Percentiles rank a stretch among this genome's conserved stretches.
These are phyloP conservation scores for Drosophila grimshawi DNA, from an alignment of 1,140 invertebrate genomes.

Conservation along the genomic window DNA sequence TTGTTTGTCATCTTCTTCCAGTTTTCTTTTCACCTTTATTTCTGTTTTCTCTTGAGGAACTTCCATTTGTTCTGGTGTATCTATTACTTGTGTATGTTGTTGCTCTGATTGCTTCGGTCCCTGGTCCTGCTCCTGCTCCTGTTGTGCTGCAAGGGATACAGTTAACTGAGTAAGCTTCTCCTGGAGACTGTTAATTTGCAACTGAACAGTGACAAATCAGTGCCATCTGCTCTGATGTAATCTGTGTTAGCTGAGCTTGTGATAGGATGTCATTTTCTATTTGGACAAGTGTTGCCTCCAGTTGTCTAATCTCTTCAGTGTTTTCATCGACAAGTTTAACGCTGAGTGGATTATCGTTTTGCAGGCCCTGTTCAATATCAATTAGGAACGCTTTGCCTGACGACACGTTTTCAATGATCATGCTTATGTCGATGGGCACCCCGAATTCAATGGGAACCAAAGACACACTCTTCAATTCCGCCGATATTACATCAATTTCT, in stretches of 20 bases:
- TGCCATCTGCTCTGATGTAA: conserved; percentile 47
- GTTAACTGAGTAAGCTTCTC: conserved; percentile 50
- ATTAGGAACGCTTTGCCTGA: conserved; percentile 67
- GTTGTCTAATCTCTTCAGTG: conserved; percentile 49
- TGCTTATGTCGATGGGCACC: conserved; percentile 49
- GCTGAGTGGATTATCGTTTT: conserved; percentile 52
- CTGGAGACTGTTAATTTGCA: conserved; percentile 56
- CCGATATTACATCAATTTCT: conserved; percentile 72
- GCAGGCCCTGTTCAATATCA: conserved; percentile 63
- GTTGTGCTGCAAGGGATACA: conserved; percentile 11
- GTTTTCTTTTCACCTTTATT: conserved; percentile 32
- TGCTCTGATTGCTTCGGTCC: background rate
- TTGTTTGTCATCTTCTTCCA: conserved; percentile 19
- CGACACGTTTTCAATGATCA: conserved; percentile 63
- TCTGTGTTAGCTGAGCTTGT: conserved; percentile 52
- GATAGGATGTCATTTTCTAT: conserved; percentile 71
- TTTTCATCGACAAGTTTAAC: conserved; percentile 58
- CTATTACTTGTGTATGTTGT: background rate
- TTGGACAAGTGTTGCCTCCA: conserved; percentile 58
- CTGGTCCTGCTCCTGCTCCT: background rate
- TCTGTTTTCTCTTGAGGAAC: conserved; percentile 18
- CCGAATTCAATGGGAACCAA: conserved; percentile 13
- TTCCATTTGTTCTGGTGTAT: background rate
- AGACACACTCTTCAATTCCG: conserved; percentile 53
- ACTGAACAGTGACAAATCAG: conserved; percentile 60